These are phyloP conservation scores for Maconellicoccus hirsutus DNA, from an alignment of 1,140 invertebrate genomes.

Conservation along the genomic window DNA sequence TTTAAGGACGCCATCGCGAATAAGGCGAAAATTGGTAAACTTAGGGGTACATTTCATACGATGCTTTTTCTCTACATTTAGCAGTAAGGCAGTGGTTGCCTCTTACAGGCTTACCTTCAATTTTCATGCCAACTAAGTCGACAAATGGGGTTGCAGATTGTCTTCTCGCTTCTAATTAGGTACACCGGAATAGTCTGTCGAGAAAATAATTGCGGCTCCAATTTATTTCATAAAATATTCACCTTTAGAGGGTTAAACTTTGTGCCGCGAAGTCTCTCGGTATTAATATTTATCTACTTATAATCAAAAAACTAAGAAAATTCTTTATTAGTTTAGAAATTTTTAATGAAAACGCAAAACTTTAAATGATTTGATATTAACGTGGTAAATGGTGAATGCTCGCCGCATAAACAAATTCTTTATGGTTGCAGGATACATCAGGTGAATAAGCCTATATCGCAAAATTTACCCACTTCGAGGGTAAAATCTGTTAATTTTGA, in stretches of 20 bases:
- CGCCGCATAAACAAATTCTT: background rate
- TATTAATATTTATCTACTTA: slow-evolving; percentile 1
- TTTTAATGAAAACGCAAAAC: background rate
- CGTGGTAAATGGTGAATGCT: background rate
- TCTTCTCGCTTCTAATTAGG: background rate
- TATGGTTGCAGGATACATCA: background rate
- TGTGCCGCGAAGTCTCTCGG: background rate
- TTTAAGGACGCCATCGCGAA: too few species aligned
- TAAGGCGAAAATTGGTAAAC: too few species aligned
- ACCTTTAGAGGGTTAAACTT: background rate
- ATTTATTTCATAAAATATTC: slow-evolving; percentile 2
- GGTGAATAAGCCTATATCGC: too few species aligned
- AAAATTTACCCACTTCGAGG: too few species aligned
- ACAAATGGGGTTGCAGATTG: background rate
- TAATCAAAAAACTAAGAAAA: background rate
- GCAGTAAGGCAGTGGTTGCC: too few species aligned
- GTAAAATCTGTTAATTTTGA: background rate
- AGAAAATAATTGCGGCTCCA: background rate
- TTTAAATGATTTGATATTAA: background rate
- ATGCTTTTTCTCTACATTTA: too few species aligned
- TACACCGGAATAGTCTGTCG: slow-evolving; percentile 1
- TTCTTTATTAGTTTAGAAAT: background rate
- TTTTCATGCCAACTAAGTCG: background rate
- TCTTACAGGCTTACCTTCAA: background rate
- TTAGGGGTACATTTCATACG: too few species aligned